Evolutionary conservation across 2,888 invertebrate species (phyloP).

Genomic region (Leptinotarsa tumamoca): DNA sequence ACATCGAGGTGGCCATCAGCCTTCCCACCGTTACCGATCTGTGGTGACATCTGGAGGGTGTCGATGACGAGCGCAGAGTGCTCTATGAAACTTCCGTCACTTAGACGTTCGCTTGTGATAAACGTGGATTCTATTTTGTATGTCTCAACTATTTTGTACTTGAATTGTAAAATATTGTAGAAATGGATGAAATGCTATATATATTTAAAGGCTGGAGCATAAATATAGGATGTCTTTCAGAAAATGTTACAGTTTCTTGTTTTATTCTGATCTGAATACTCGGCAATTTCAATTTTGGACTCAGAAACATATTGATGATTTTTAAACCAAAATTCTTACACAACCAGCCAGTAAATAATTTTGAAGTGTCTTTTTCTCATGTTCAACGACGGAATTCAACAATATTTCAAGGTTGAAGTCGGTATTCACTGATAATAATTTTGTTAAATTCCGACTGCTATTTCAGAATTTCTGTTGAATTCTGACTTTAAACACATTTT

Average conservation of each 20-base stretch:
- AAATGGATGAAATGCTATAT: constrained; percentile 33
- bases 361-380: too few species aligned
- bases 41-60: constrained; percentile 76
- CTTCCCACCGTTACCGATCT: constrained; percentile 74
- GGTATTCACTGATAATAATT: too few species aligned
- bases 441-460: too few species aligned
- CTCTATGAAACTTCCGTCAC: constrained; percentile 62
- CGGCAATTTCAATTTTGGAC: neutral
- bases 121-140: constrained; percentile 52
- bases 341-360: too few species aligned
- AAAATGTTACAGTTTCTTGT: constrained; percentile 2
- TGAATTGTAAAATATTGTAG: constrained; percentile 52
- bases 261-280: neutral
- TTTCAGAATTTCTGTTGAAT: too few species aligned
- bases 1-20: constrained; percentile 72
- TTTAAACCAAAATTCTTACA: too few species aligned
- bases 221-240: constrained; percentile 27
- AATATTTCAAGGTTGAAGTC: too few species aligned
- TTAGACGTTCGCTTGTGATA: constrained; percentile 46
- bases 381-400: too few species aligned
- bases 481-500: too few species aligned
- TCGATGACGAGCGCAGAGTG: constrained; percentile 68
- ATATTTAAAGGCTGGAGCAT: constrained; percentile 18
- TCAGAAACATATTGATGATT: neutral
- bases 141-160: constrained; percentile 56